These are phyloP conservation scores for Thelaira solivaga DNA, from an alignment of 2,888 invertebrate species.

Conservation along the genomic window DNA sequence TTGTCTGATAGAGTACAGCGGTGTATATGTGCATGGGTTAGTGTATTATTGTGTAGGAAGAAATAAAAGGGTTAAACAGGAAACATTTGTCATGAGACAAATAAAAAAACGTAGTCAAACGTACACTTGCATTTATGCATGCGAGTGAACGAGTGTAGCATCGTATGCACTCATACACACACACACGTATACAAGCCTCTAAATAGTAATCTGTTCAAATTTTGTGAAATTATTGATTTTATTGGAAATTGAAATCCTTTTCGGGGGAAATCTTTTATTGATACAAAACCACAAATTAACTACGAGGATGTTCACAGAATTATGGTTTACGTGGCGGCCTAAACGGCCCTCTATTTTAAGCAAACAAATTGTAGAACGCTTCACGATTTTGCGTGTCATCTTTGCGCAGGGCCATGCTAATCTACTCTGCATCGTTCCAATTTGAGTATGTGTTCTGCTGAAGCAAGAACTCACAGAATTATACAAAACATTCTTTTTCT, in stretches of 20 bases:
- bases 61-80: slow-evolving; percentile 56
- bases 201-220: slow-evolving; percentile 46
- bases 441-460: too few species aligned
- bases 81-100: slow-evolving; percentile 58
- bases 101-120: slow-evolving; percentile 5
- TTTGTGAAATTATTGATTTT: slow-evolving; percentile 56
- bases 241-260: not conserved
- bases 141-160: not conserved
- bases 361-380: too few species aligned
- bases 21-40: slow-evolving; percentile 10
- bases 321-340: too few species aligned
- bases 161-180: not conserved
- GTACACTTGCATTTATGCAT: not conserved
- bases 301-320: too few species aligned
- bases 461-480: too few species aligned
- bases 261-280: not conserved
- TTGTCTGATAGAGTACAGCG: too few species aligned
- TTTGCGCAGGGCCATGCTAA: slow-evolving; percentile 96
- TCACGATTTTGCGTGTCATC: slow-evolving; percentile 96
- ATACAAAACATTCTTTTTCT: too few species aligned
- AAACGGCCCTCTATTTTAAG: too few species aligned
- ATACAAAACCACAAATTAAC: not conserved
- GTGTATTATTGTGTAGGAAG: slow-evolving; percentile 6
- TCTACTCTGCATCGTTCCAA: too few species aligned
- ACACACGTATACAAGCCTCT: not conserved